These are phyloP conservation scores for Conchocele bisecta DNA, from an alignment of 2,888 invertebrate genomes.

Conservation along the genomic window DNA sequence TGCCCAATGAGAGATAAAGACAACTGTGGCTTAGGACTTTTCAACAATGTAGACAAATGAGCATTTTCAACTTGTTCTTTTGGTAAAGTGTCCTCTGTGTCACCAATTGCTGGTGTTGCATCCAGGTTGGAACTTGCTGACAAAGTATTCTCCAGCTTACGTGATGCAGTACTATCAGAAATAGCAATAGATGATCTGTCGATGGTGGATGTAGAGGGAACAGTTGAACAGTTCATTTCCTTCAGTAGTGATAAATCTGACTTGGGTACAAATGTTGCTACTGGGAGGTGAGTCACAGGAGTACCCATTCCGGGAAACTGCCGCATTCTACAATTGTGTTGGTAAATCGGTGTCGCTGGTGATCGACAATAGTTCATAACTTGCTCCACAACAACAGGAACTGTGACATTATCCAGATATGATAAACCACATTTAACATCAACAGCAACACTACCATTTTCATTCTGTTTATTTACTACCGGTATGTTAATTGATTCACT, in stretches of 20 bases:
- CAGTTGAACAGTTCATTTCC: conserved; percentile 41
- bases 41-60: conserved; percentile 32
- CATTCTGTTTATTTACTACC: background rate
- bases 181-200: conserved; percentile 8
- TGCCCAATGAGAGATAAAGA: conserved; percentile 66
- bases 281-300: conserved; percentile 40
- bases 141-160: no score
- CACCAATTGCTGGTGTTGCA: background rate
- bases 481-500: background rate
- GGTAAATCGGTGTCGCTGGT: conserved; percentile 41
- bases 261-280: conserved; percentile 45
- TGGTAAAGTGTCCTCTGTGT: conserved; percentile 1
- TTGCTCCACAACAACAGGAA: conserved; percentile 66
- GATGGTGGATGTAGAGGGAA: conserved; percentile 39
- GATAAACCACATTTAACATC: background rate
- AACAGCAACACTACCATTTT: background rate
- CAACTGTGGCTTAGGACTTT: conserved; percentile 31
- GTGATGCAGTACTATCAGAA: no score
- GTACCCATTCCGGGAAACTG: conserved; percentile 55
- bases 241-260: no score
- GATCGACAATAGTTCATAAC: conserved; percentile 15
- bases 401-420: conserved; percentile 29
- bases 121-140: background rate
- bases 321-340: conserved; percentile 54
- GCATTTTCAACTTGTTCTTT: conserved; percentile 4